phyloP scores from a whole-genome alignment of 2,888 invertebrate genomes.

The Macroteleia sp. region DNA sequence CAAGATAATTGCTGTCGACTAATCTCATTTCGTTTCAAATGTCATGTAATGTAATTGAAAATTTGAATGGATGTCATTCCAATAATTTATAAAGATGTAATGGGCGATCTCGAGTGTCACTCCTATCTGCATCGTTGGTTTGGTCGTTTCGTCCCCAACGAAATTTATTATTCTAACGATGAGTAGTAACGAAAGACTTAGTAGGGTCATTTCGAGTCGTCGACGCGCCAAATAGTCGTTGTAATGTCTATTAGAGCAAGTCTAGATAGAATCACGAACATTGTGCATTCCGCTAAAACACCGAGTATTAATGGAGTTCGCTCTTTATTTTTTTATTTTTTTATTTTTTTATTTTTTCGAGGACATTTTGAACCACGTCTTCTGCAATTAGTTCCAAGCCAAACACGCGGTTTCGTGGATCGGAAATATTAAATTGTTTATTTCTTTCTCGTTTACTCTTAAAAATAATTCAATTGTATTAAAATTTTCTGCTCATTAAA shows the following conservation, averaged over 20 bases:
- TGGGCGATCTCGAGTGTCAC: constrained; percentile 42
- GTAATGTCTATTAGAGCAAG: constrained; percentile 58
- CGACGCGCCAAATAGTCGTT: constrained; percentile 65
- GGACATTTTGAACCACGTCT: no score
- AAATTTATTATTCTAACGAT: constrained; percentile 61
- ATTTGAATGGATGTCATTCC: constrained; percentile 48
- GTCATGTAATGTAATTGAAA: constrained; percentile 51
- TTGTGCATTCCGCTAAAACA: constrained; percentile 34
- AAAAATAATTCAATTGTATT: no score
- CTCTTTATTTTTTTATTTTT: not conserved
- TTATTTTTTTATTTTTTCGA: no score
- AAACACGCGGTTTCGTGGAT: no score
- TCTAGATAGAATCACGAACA: constrained; percentile 40
- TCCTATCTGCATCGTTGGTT: constrained; percentile 27
- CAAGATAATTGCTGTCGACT: no score
- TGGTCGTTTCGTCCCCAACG: constrained; percentile 33
- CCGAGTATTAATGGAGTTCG: constrained; percentile 1
- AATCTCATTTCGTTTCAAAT: constrained; percentile 17
- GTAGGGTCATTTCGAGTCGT: constrained; percentile 63
- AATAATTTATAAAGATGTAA: constrained; percentile 58
- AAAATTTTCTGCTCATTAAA: no score
- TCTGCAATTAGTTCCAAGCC: no score
- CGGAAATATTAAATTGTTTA: no score
- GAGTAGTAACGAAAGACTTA: constrained; percentile 64
- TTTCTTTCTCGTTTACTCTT: no score